These are phyloP conservation scores for Eleginops maclovinus DNA, from an alignment of 2,113 vertebrate genomes.

Conservation along the genomic window DNA sequence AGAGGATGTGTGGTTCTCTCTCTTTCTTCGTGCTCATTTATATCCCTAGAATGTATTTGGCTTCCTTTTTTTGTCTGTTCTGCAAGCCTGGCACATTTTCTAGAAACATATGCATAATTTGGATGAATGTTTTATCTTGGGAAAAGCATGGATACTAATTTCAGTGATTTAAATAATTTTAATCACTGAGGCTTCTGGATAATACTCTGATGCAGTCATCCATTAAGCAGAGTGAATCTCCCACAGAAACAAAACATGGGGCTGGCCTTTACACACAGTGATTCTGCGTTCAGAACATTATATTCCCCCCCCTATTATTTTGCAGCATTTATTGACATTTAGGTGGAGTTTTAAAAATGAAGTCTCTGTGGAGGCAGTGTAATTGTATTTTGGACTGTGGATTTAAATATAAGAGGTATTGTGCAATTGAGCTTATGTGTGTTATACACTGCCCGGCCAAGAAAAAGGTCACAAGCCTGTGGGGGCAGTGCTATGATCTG, in stretches of 20 bases:
- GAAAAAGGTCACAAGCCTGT: no score
- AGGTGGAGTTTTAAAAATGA: no score
- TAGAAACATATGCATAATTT: constrained; percentile 42
- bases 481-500: no score
- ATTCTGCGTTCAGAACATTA: not conserved
- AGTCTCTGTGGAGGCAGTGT: not conserved
- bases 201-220: constrained; percentile 32
- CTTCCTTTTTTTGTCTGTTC: constrained; percentile 2
- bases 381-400: not conserved
- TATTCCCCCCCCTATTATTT: not conserved
- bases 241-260: constrained; percentile 11
- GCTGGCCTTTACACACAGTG: not conserved
- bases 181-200: constrained; percentile 45
- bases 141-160: constrained; percentile 42
- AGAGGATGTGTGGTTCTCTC: not conserved
- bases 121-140: constrained; percentile 29
- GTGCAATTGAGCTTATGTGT: no score
- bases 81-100: constrained; percentile 27
- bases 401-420: not conserved
- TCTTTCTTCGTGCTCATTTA: constrained; percentile 12
- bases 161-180: constrained; percentile 52
- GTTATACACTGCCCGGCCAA: no score
- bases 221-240: constrained; percentile 33
- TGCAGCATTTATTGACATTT: not conserved
- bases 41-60: not conserved